phyloP scores from a whole-genome alignment of 2,113 vertebrate species.

The Hirundichthys speculiger region DNA sequence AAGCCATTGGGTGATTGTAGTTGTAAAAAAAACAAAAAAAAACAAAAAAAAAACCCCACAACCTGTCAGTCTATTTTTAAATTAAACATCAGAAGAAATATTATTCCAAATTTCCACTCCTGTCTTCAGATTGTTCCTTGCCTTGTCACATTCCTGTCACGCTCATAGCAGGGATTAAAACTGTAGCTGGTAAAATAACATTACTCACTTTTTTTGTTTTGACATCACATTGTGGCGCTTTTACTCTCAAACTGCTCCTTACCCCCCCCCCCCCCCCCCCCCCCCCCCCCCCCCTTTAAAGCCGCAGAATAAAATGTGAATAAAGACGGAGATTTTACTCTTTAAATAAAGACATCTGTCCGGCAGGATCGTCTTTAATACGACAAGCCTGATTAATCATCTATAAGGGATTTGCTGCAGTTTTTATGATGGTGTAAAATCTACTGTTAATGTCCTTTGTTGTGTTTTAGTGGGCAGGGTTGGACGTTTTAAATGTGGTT shows the following conservation, averaged over 20 bases:
- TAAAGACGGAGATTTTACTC: slow-evolving; percentile 11
- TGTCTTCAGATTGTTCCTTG: slow-evolving; percentile 1
- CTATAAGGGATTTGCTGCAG: slow-evolving; percentile 1
- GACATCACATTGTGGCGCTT: slow-evolving; percentile 11
- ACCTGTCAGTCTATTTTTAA: not conserved
- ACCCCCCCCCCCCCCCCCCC: not conserved
- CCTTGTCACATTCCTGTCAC: slow-evolving; percentile 19
- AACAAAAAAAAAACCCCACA: no score
- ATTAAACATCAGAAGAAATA: slow-evolving; percentile 16
- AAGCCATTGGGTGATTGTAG: no score
- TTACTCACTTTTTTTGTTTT: slow-evolving; percentile 18
- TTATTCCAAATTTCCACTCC: slow-evolving; percentile 13
- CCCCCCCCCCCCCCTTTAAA: slow-evolving; percentile 6
- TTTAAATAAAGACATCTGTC: slow-evolving; percentile 11
- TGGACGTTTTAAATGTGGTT: slow-evolving; percentile 68
- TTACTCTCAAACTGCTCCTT: not conserved
- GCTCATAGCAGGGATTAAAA: slow-evolving; percentile 12
- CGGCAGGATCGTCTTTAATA: slow-evolving; percentile 1
- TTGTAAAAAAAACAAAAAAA: slow-evolving; percentile 7
- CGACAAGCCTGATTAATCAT: slow-evolving; percentile 6
- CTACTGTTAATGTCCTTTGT: slow-evolving; percentile 23
- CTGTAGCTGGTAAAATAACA: slow-evolving; percentile 6
- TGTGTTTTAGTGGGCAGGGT: slow-evolving; percentile 37
- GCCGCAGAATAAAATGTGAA: slow-evolving; percentile 26
- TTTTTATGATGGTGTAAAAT: slow-evolving; percentile 33